A percentile compares a stretch with the other conserved stretches of the same genome.
Conservation (phyloP, 2,888 invertebrate genomes). For the Tanytarsus gracilentus region DNA sequence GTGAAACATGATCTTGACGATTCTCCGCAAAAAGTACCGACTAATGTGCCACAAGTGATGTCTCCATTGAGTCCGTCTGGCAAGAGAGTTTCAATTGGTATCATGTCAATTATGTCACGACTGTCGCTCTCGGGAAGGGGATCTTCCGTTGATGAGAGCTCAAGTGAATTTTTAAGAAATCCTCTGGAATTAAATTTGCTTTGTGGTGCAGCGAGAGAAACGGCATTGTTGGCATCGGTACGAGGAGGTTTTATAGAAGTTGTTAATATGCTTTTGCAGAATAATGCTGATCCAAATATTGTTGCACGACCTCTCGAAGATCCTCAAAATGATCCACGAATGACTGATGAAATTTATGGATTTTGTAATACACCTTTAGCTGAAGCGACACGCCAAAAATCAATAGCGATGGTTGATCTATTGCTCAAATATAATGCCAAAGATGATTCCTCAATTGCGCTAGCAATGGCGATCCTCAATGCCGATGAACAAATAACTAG, state of each 20-base stretch:
- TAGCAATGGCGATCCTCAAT: conserved; percentile 63
- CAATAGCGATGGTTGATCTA: conserved; percentile 40
- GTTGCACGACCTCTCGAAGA: conserved; percentile 45
- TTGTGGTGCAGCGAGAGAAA: conserved; percentile 68
- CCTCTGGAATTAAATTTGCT: conserved; percentile 66
- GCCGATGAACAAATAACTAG: conserved; percentile 68
- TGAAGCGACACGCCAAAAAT: conserved; percentile 42
- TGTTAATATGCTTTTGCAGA: conserved; percentile 56
- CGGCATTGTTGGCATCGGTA: conserved; percentile 73
- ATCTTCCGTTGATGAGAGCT: conserved; percentile 38
- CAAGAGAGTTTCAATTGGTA: conserved; percentile 73
- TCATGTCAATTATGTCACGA: conserved; percentile 78
- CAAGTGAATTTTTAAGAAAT: conserved; percentile 48
- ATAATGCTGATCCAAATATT: conserved; percentile 76
- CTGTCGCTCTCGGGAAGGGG: conserved; percentile 59
- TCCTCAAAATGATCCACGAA: conserved; percentile 40
- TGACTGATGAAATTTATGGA: conserved; percentile 41
- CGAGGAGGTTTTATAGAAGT: conserved; percentile 66
- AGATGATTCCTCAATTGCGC: conserved; percentile 78
- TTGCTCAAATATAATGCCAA: conserved; percentile 59
- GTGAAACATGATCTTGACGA: conserved; percentile 39
- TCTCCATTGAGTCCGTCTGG: conserved; percentile 51
- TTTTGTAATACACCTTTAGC: conserved; percentile 39
- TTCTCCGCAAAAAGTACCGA: conserved; percentile 33
- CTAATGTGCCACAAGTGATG: conserved; percentile 29